Evolutionary conservation across 2,113 vertebrate genomes (phyloP), one percentile per base, ranked within the genome.

Genomic region (Empidonax traillii): DNA sequence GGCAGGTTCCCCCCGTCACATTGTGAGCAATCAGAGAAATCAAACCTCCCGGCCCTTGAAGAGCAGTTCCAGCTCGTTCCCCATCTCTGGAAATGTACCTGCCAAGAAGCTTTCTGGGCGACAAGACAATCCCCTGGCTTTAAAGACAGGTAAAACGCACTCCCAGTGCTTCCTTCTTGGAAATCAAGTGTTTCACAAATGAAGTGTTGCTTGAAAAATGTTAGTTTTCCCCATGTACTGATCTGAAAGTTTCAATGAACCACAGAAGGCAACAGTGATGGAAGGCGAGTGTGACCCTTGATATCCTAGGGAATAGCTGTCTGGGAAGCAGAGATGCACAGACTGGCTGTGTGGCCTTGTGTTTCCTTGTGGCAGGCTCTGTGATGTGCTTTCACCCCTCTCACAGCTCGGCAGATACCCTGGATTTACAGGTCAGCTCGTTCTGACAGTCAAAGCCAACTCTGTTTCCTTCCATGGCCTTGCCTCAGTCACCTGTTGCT

Each of bases 1-100:
- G 81, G 98, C 92, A 98, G 99, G 96, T 51, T 99, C 98, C 31
- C 99, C 99, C 30, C 96, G 97, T 73, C 98, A 98, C 2, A 22
- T 96, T 1, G 6, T 96, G 41, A 98, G 97, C 95, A 97, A 72
- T 82, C 97, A 90, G 66, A 97, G 97, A 84, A 97, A 96, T 72
- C 98, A 97, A 83, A 83, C 96, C 59, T 97, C 95, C 16, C 90
- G 95, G 63, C 79, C 97, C 33, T 55, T 97, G 95, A 97, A 95
- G 81, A 96, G 74, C 71, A 93, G 68, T 22, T 83, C 97, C 31
- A 94, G 95, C 88, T 44, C 96, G 69, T 97, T 96, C 55, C 76
- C 87, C 55, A 47, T 39, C 24, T 39, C 92, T 86, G 96, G 85
- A 66, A 90, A 35, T 2, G 4, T 15, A 25, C 46, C 89, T 78